These are phyloP conservation scores for Pollenia amentaria DNA, from an alignment of 2,888 invertebrate genomes.

Conservation along the genomic window DNA sequence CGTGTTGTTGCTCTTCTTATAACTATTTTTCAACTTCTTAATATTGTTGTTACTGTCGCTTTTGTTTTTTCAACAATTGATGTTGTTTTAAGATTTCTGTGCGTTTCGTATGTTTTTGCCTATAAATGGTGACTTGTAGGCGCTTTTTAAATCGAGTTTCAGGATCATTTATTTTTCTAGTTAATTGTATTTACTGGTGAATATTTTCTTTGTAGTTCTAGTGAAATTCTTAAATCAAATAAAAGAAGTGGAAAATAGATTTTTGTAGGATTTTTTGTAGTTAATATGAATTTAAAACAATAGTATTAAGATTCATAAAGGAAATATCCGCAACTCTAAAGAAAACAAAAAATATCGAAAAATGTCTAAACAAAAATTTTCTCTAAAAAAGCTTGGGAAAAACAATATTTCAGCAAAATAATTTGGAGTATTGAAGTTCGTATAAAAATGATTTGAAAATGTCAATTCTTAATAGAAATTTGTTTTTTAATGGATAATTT, in stretches of 20 bases:
- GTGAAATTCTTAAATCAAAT: slow-evolving; percentile 41
- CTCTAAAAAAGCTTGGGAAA: too few relatives aligned
- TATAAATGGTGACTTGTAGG: slow-evolving; percentile 73
- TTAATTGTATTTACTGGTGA: neutral
- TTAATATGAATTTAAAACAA: too few relatives aligned
- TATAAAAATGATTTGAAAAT: too few relatives aligned
- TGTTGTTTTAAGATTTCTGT: slow-evolving; percentile 39
- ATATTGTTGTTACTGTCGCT: slow-evolving; percentile 41
- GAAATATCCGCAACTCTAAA: too few relatives aligned
- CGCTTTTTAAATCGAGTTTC: slow-evolving; percentile 70
- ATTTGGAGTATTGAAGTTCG: too few relatives aligned
- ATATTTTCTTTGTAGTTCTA: slow-evolving; percentile 14
- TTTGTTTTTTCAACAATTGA: slow-evolving; percentile 24
- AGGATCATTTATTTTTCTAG: slow-evolving; percentile 11
- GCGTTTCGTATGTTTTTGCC: slow-evolving; percentile 49
- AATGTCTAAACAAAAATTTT: too few relatives aligned
- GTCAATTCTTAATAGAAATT: too few relatives aligned
- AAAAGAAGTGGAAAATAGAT: slow-evolving; percentile 50
- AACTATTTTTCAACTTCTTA: slow-evolving; percentile 40
- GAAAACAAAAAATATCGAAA: too few relatives aligned
- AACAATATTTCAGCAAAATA: too few relatives aligned
- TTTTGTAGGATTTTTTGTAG: slow-evolving; percentile 20
- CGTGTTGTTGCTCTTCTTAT: slow-evolving; percentile 30
- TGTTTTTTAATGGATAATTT: too few relatives aligned
- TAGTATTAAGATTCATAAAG: too few relatives aligned